Evolutionary conservation across 1,140 invertebrate species (phyloP), one percentile per base, ranked within the genome.

Genomic region (Diuraphis noxia): DNA sequence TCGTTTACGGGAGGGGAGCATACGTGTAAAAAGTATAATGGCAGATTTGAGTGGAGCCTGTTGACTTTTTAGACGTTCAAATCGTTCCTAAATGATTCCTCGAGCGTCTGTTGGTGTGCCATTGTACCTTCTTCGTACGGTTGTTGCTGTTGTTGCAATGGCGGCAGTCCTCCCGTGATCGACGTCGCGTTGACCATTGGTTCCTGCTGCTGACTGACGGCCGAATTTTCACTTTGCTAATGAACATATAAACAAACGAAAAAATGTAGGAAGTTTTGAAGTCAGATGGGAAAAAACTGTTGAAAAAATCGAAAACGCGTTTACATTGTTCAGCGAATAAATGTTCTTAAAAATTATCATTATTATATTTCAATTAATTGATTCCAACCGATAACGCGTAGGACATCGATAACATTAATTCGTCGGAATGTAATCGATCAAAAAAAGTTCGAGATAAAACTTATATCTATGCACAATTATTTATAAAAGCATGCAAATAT

Each of bases 81-180:
- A 52, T 91, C 89, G 43, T 91, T 91, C 30, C 89, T 49, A 25
- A 91, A 82, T 2, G 43, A 91, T 52, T 91, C 43, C 23, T 46
- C 88, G 40, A 90, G 13, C 46, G 85, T 38, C 10, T 4, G 38
- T 52, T 87, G 46, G 85, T 52, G 84, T 5, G 41, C 25, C 10
- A 13, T 30, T 88, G 10, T 17, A 13, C 40, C 46, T 34, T 87
- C 34, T 23, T 77, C 38, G 2, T 63, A 30, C n/a, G 72, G 56
- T 21, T 77, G 38, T 17, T 46, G 41, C 41, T 46, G 43, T 40
- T 89, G 88, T 43, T 89, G 88, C 34, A 40, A 7, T 88, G n/a
- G 86, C 6, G 38, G 56, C 38, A 40, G 87, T 41, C 30, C 36
- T 72, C 25, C 82, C 30, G 38, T 7, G 2, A 40, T 5, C n/a